Percentiles rank a stretch among this genome's conserved stretches.
These are phyloP conservation scores for Eudyptes chrysolophus DNA, from an alignment of 2,113 vertebrate genomes.

Conservation along the genomic window DNA sequence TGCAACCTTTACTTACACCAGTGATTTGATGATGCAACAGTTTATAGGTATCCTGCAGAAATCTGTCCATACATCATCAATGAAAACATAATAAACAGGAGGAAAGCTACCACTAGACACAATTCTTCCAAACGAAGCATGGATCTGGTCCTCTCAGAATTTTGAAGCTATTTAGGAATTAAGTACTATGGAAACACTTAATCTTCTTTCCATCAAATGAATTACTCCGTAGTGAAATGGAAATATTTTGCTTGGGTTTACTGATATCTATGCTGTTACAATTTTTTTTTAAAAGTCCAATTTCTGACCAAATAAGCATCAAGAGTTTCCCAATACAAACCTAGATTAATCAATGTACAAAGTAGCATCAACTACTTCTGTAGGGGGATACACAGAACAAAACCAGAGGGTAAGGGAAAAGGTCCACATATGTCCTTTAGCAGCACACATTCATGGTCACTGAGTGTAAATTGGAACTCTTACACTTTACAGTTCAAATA, in stretches of 20 bases:
- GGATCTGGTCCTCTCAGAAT: neutral
- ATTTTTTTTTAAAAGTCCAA: too few species aligned
- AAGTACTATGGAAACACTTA: neutral
- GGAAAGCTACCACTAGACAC: too few species aligned
- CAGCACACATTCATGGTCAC: too few species aligned
- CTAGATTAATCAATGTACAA: neutral
- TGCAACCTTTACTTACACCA: neutral
- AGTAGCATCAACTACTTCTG: neutral
- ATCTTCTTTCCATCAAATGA: neutral
- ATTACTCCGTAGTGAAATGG: neutral
- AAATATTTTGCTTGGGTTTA: neutral
- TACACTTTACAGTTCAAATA: neutral
- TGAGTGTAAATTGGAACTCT: neutral
- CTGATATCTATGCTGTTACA: too few species aligned
- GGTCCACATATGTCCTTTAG: neutral
- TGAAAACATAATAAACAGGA: neutral
- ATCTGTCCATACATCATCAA: neutral
- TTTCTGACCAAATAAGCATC: neutral
- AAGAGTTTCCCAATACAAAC: neutral
- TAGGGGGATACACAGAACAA: neutral
- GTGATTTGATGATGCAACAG: neutral
- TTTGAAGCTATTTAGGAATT: neutral
- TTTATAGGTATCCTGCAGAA: neutral
- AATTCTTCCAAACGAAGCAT: neutral
- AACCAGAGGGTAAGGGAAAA: neutral